Conservation (phyloP, 2,113 vertebrate species). For the Illadopsis cleaveri region DNA sequence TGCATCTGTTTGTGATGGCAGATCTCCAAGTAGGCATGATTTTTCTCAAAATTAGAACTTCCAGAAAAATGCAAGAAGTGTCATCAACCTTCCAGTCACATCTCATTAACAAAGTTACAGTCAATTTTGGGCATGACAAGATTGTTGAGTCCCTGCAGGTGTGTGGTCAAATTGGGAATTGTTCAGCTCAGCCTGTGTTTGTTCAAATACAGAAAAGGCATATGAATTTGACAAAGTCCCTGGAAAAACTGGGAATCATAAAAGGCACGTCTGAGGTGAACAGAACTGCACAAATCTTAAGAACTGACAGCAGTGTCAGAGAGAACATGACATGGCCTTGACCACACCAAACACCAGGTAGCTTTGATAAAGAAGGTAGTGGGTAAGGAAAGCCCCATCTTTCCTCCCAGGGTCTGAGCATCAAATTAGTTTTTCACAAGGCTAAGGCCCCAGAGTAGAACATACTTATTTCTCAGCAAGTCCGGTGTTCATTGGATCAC, state of each 20-base stretch:
- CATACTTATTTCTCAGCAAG: neutral
- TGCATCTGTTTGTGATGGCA: neutral
- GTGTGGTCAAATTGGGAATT: neutral
- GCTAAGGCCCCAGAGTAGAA: neutral
- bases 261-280: neutral
- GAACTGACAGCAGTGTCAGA: neutral
- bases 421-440: neutral
- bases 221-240: fast-evolving
- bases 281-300: neutral
- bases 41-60: neutral
- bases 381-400: neutral
- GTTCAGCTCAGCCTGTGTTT: neutral
- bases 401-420: neutral
- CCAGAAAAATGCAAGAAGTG: neutral
- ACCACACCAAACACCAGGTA: neutral
- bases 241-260: neutral
- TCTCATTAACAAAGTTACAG: neutral
- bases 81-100: neutral
- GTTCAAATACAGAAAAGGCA: neutral
- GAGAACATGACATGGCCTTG: neutral
- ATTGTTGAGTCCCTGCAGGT: neutral
- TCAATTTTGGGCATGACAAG: neutral
- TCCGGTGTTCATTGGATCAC: neutral
- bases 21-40: neutral
- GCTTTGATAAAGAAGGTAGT: neutral